Percentiles rank a stretch among this genome's conserved stretches.
phyloP scores from a whole-genome alignment of 2,113 vertebrate genomes.

The Brachyistius frenatus region DNA sequence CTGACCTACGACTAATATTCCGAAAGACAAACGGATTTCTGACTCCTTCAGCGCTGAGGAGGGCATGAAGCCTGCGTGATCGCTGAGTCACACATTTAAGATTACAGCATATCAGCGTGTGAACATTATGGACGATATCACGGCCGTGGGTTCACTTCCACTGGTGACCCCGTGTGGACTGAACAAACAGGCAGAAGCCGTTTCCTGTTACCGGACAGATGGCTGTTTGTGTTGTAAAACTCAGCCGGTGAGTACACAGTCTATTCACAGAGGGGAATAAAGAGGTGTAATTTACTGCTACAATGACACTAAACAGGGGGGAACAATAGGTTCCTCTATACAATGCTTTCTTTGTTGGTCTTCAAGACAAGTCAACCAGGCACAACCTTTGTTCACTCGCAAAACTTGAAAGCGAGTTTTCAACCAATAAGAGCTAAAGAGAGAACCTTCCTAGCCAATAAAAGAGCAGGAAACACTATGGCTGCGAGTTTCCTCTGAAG shows the following conservation, averaged over 20 bases:
- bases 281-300: slow-evolving; percentile 63
- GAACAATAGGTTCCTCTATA: slow-evolving; percentile 34
- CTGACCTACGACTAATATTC: slow-evolving; percentile 56
- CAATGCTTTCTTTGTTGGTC: slow-evolving; percentile 67
- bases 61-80: slow-evolving; percentile 1
- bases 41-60: slow-evolving; percentile 18
- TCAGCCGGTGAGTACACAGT: slow-evolving; percentile 6
- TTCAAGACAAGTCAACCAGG: slow-evolving; percentile 58
- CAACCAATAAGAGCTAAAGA: slow-evolving; percentile 62
- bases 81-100: slow-evolving; percentile 45
- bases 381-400: slow-evolving; percentile 68
- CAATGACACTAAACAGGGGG: slow-evolving; percentile 16
- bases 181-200: slow-evolving; percentile 56
- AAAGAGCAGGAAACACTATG: slow-evolving; percentile 67
- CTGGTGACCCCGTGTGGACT: slow-evolving; percentile 24
- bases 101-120: slow-evolving; percentile 41
- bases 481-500: slow-evolving; percentile 68
- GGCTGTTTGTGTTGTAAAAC: slow-evolving; percentile 41
- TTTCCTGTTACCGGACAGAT: slow-evolving; percentile 64
- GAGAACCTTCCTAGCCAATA: slow-evolving; percentile 61
- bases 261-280: slow-evolving; percentile 25
- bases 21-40: slow-evolving; percentile 26
- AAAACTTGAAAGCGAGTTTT: slow-evolving; percentile 57
- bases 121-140: slow-evolving; percentile 37
- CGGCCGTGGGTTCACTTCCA: slow-evolving; percentile 28